Percentiles rank a stretch among this genome's conserved stretches.
Conservation (phyloP, 2,797 vertebrate genomes). For the Cephalopachus bancanus region DNA sequence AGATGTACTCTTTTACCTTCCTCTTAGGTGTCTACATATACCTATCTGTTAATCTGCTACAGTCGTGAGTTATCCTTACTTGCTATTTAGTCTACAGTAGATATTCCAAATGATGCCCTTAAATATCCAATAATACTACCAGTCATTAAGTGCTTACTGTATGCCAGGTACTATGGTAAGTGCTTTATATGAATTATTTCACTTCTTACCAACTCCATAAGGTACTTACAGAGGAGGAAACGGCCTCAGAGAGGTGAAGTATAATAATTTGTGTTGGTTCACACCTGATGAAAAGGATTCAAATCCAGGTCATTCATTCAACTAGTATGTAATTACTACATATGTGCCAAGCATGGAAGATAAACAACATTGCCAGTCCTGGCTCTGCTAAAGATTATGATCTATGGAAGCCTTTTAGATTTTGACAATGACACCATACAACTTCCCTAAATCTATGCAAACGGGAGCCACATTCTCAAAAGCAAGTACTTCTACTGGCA, state of each 20-base stretch:
- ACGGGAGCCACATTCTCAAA: slow-evolving; percentile 27
- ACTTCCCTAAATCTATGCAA: slow-evolving; percentile 5
- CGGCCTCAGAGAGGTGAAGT: background rate
- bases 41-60: background rate
- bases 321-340: slow-evolving; percentile 14
- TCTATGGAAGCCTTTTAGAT: slow-evolving; percentile 7
- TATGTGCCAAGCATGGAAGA: background rate
- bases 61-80: background rate
- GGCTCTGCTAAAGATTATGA: slow-evolving; percentile 15
- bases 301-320: background rate
- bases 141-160: background rate
- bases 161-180: background rate
- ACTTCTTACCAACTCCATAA: background rate
- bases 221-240: slow-evolving; percentile 35
- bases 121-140: background rate
- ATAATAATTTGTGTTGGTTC: background rate
- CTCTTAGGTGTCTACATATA: background rate
- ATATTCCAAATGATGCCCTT: slow-evolving; percentile 38
- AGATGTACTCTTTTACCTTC: background rate
- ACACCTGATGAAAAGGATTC: background rate
- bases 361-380: background rate
- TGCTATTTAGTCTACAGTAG: slow-evolving; percentile 5
- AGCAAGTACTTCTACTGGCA: background rate
- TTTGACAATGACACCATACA: background rate
- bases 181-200: slow-evolving; percentile 25